Base-by-base conservation (phyloP, 92 coral and sea anemone species). In the Parazoanthus swiftii region DNA sequence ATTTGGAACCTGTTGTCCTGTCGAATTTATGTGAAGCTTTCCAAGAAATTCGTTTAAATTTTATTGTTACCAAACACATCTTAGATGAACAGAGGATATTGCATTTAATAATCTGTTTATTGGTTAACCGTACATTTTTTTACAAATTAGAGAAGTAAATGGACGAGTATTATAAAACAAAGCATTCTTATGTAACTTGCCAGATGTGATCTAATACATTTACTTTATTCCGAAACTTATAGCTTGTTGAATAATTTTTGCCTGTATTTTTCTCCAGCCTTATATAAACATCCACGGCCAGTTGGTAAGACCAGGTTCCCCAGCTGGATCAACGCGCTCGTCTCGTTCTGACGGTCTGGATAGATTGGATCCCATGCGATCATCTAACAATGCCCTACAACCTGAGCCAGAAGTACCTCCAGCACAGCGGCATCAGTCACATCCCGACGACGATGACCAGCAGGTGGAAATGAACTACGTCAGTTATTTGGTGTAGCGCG, bases 371-470 rank as follows among this genome's bases (percentile, higher is more conserved):
- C 92, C 93, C 29, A 85, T 90, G 26, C 95, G 98, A 77, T 90
- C 93, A 70, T 92, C 94, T 18, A 82, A 89, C 72, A 66, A 90
- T 87, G 50, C 93, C 7, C 88, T 94, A n/a, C 88, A 90, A 10
- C 98, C 99, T 18, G 99, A 97, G 85, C 99, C 99, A 71, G 99
- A 97, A 91, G 93, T 94, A 56, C 98, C 98, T 70, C 89, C 92
- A 50, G 88, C 91, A 37, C 93, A 90, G 81, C 93, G 95, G 79
- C 94, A 90, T 77, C 80, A 89, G 50, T 89, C 90, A 33, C 88
- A 85, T 44, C 82, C 94, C 14, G 95, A 93, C 26, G 85, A 89
- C 89, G 92, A 92, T 46, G 93, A 91, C 44, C 58, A 86, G 78
- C 90, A 81, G 20, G 92, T 93, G 79, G 94, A 91, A 88, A 93